phyloP scores from a whole-genome alignment of 2,888 invertebrate genomes.

The Saturnia pavonia region DNA sequence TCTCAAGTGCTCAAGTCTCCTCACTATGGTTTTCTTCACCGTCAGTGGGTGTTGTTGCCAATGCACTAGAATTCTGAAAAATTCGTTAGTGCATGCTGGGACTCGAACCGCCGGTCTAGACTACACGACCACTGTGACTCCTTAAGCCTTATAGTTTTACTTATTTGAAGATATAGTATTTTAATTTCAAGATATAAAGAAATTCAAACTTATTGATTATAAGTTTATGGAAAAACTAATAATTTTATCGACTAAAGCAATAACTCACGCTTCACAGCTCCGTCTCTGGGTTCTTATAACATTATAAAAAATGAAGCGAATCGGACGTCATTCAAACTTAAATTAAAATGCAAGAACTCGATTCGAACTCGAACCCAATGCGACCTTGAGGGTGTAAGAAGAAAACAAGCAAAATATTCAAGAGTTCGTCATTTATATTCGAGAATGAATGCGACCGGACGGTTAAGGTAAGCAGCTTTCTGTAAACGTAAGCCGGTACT shows the following conservation, averaged over 20 bases:
- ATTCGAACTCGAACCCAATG: slow-evolving; percentile 43
- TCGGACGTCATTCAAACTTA: not conserved
- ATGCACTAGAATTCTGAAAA: too few species aligned
- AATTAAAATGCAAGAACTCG: slow-evolving; percentile 33
- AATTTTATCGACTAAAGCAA: not conserved
- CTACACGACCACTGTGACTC: too few species aligned
- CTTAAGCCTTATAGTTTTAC: too few species aligned
- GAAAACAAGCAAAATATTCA: slow-evolving; percentile 46
- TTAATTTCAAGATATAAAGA: not conserved
- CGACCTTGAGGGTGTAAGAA: slow-evolving; percentile 62
- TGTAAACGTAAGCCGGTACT: slow-evolving; percentile 37
- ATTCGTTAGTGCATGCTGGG: too few species aligned
- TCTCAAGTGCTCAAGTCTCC: too few species aligned
- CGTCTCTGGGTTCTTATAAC: slow-evolving; percentile 8
- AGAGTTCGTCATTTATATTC: slow-evolving; percentile 46
- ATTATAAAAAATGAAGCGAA: slow-evolving; percentile 14
- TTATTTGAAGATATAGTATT: too few species aligned
- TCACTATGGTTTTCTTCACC: too few species aligned
- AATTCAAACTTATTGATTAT: not conserved
- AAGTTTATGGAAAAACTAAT: not conserved
- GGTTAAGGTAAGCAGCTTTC: slow-evolving; percentile 74
- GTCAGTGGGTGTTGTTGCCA: too few species aligned
- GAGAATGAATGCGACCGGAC: slow-evolving; percentile 44
- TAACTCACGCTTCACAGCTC: not conserved
- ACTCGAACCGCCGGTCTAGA: too few species aligned